Base-by-base conservation (phyloP, 2,888 invertebrate species). In the Nomada ruficornis region DNA sequence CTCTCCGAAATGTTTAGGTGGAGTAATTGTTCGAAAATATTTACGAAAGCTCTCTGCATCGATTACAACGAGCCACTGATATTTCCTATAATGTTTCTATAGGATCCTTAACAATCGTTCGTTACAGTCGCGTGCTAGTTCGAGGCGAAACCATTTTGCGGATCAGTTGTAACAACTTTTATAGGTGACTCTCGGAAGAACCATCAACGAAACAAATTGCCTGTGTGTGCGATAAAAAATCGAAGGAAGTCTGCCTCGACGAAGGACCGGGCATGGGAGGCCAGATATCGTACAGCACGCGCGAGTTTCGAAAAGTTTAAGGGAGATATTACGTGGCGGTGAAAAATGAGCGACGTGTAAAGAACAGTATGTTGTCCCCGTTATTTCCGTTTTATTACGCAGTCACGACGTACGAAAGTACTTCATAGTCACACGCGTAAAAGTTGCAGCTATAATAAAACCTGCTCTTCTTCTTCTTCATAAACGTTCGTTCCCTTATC, bases 201-300 rank as follows among this genome's bases (percentile, higher is more conserved):
- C 87, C 84, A 87, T 83, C 84, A 73, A 77, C 81, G 80, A 86
- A 86, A 87, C 84, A 87, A 87, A 87, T 87, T 78, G 87, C 82
- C 47, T 57, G 62, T 59, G 29, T 26, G 29, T 57, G 63, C 75
- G 82, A 77, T 87, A 87, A 86, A 80, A 87, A 85, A 84, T 80
- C 68, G 72, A 70, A 42, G 67, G 64, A 64, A 26, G 26, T 26
- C 26, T 26, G 26, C 26, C 26, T 80, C 70, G 72, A 70, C 26
- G 26, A 26, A 42, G 67, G 64, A 64, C 64, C 65, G n/a, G 60
- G n/a, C 52, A 29, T 18, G 62, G 47, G 15, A 42, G n/a, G 18
- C 4, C 52, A n/a, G 60, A 64, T 71, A 76, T 76, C 67, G 68
- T 26, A 47, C 64, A 57, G 52, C 79, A 36, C 62, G 63, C 70